Base-by-base conservation (phyloP, 2,113 vertebrate genomes). In the Oceanodroma tethys region DNA sequence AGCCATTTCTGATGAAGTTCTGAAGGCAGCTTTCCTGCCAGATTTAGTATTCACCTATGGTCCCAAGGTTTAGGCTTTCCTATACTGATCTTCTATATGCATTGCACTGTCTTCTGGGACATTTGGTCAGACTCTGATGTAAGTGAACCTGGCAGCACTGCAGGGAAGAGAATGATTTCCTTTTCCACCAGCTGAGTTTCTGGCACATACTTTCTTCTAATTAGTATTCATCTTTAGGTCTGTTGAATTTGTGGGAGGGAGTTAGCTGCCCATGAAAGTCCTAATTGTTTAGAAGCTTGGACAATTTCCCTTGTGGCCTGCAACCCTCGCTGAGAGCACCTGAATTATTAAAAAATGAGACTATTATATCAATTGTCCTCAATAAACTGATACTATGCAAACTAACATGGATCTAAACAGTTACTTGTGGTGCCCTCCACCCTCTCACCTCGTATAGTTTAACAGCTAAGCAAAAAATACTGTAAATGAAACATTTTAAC, bases 61-160 rank as follows among this genome's bases (percentile, higher is more conserved):
- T 73, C 74, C 78, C 70, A 45, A 86, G 47, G 32, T 73, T 84
- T 59, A 72, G 50, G 38, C 19, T 85, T n/a, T 85, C 85, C 55
- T 88, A 3, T 59, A 72, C 55, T 38, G 11, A 81, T 88, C 19
- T 71, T 63, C 50, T 47, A 6, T 36, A 55, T 30, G 50, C 65
- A 71, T 40, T 87, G 66, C 70, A 13, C 55, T 62, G 45, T 66
- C 42, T 94, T 91, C 70, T 1, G 5, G 91, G 89, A 75, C 59
- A 80, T 88, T 87, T 76, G 62, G 66, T 95, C 42, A 91, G 81
- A 32, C 26, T 75, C 25, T 90, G 89, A 94, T 95, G 45, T 47
- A 62, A 94, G 84, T 34, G 84, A 95, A 81, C 53, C 84, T 95
- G 89, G 86, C 94, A 96, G 91, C 91, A 62, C 89, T 82, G 89